Evolutionary conservation across 2,797 vertebrate genomes (phyloP).

Genomic region (Hyperoplus immaculatus): DNA sequence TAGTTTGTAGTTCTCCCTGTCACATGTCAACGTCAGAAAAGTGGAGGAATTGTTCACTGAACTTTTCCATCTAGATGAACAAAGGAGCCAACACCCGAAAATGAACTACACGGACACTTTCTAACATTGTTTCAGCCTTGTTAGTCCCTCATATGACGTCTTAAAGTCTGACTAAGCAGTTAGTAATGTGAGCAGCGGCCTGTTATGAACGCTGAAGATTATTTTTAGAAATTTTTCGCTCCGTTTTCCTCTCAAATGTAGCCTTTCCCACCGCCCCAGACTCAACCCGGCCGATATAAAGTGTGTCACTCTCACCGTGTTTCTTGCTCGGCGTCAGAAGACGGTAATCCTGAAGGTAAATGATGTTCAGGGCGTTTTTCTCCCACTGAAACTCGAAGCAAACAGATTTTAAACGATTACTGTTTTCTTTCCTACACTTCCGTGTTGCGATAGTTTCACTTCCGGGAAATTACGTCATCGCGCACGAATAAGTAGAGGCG

Average conservation of each 20-base stretch:
- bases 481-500: background rate
- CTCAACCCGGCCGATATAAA: background rate
- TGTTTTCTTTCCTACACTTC: conserved; percentile 79
- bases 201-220: background rate
- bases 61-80: background rate
- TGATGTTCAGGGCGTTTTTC: conserved; percentile 21
- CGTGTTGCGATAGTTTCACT: conserved; percentile 69
- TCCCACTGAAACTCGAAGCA: conserved; percentile 18
- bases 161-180: conserved; percentile 32
- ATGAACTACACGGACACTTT: background rate
- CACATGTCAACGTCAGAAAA: background rate
- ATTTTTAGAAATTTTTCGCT: conserved; percentile 7
- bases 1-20: accelerated
- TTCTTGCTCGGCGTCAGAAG: background rate
- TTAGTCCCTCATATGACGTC: background rate
- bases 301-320: conserved; percentile 56
- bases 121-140: no score
- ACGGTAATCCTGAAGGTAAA: background rate
- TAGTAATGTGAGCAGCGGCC: conserved; percentile 27
- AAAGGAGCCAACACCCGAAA: background rate
- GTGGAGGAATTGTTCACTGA: background rate
- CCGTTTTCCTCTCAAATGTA: conserved; percentile 13
- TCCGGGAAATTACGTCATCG: conserved; percentile 72
- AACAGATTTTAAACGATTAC: conserved; percentile 48
- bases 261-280: background rate